Base-by-base conservation (phyloP, 2,888 invertebrate species). In the Pimpla rufipes region DNA sequence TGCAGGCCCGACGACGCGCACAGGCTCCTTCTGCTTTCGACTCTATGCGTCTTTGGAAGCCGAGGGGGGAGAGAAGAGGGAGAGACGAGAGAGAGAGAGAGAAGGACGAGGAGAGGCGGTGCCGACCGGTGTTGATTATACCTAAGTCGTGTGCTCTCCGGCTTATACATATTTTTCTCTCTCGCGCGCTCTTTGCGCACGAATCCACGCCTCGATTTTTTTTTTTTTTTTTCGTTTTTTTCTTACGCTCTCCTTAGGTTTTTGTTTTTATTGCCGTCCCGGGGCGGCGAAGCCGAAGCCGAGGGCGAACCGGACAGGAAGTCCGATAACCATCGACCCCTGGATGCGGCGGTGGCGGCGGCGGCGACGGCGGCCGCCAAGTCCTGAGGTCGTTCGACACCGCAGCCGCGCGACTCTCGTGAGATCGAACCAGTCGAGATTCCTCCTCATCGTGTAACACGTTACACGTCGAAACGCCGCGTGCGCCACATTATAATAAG, bases 311-410 rank as follows among this genome's bases (percentile, higher is more conserved):
- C 67, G 87, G 85, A 70, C 86, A 85, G 81, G 85, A 84, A 68
- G 85, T 85, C 64, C 85, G 86, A 76, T 86, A 84, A 85, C 84
- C 85, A 85, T 85, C 85, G 85, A 85, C 85, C 84, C 82, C 76
- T 75, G 81, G 77, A 86, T 74, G 81, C 87, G 73, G 87, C 86
- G 76, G 75, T 73, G 40, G 78, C 75, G 21, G 79, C 86, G 37
- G 64, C 3, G 2, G 2, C 3, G 5, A 29, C 57, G 68, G 59
- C 74, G n/a, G n/a, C n/a, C n/a, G 90, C 89, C 88, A 90, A 90
- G 35, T 59, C 89, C 90, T 89, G 83, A 88, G 88, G 88, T 89
- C 89, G 90, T 87, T 29, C 89, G 87, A 86, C 87, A 87, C 86
- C 16, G n/a, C 52, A n/a, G n/a, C n/a, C n/a, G n/a, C 79, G 85